Conservation (phyloP, 1,140 invertebrate species). For the Drosophila lacertosa region DNA sequence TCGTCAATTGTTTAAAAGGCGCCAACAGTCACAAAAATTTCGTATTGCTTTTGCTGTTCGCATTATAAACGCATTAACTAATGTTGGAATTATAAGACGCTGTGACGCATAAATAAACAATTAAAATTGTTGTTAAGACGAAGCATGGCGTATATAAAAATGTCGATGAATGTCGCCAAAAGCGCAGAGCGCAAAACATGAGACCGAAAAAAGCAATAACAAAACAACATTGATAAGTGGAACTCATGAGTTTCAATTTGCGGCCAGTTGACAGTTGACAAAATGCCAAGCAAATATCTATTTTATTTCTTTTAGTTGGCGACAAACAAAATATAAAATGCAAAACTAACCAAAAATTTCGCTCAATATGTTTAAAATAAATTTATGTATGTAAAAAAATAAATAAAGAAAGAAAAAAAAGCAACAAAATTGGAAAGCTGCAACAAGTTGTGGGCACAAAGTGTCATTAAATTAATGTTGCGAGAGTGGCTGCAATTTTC, state of each 20-base stretch:
- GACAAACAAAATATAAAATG: slow-evolving; percentile 6
- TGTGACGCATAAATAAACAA: slow-evolving; percentile 66
- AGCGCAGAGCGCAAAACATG: slow-evolving; percentile 17
- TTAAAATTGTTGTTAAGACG: slow-evolving; percentile 51
- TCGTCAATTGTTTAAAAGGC: slow-evolving; percentile 76
- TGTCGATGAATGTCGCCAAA: slow-evolving; percentile 44
- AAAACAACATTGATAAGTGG: slow-evolving; percentile 55
- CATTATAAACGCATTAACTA: slow-evolving; percentile 80
- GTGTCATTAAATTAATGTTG: slow-evolving; percentile 6
- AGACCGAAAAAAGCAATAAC: slow-evolving; percentile 29
- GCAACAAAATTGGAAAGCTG: slow-evolving; percentile 6
- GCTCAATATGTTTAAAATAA: not conserved
- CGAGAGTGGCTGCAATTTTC: not conserved
- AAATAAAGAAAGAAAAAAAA: not conserved
- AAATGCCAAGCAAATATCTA: slow-evolving; percentile 47
- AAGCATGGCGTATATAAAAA: slow-evolving; percentile 5
- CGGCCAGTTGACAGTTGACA: slow-evolving; percentile 43
- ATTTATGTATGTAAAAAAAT: too few species aligned
- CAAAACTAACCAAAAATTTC: slow-evolving; percentile 1
- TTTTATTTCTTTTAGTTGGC: slow-evolving; percentile 8
- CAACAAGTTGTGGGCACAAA: slow-evolving; percentile 4
- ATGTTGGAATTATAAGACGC: slow-evolving; percentile 57
- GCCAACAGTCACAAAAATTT: slow-evolving; percentile 50
- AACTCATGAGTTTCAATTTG: slow-evolving; percentile 48
- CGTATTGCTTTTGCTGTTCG: slow-evolving; percentile 19